A percentile compares a stretch with the other conserved stretches of the same genome.
phyloP scores from a whole-genome alignment of 2,888 invertebrate genomes.

The Drosophila nr. perissopoda region DNA sequence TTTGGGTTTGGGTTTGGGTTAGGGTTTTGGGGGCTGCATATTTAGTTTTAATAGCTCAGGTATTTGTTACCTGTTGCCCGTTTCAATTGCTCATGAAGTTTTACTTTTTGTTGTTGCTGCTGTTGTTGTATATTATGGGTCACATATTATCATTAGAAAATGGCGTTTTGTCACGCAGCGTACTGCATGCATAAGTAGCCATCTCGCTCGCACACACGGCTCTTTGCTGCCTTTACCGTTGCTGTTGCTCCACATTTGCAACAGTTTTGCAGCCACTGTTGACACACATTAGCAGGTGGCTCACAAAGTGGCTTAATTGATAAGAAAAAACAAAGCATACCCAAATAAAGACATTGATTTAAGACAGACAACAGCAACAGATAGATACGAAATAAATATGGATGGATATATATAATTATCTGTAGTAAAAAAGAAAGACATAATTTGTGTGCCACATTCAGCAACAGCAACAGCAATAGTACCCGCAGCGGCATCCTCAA shows the following conservation, averaged over 20 bases:
- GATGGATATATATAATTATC: not conserved
- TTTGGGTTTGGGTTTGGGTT: not conserved
- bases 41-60: conserved; percentile 79
- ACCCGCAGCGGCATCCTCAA: conserved; percentile 32
- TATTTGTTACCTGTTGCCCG: conserved; percentile 81
- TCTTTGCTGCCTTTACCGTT: not conserved
- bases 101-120: conserved; percentile 41
- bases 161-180: conserved; percentile 83
- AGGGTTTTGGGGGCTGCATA: conserved; percentile 59
- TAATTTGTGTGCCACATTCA: conserved; percentile 34
- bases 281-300: conserved; percentile 40
- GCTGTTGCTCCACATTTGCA: conserved; percentile 23
- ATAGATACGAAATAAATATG: not conserved
- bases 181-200: conserved; percentile 53
- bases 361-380: not conserved
- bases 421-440: conserved; percentile 16
- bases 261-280: conserved; percentile 46
- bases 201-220: conserved; percentile 43
- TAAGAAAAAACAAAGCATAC: conserved; percentile 24
- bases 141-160: conserved; percentile 83
- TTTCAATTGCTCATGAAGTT: conserved; percentile 69
- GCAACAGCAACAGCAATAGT: conserved; percentile 6
- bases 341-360: conserved; percentile 42
- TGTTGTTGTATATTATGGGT: conserved; percentile 70
- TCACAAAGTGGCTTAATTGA: conserved; percentile 40